Percentiles rank a stretch among this genome's conserved stretches.
These are phyloP conservation scores for Dynastes hyllus DNA, from an alignment of 2,888 invertebrate species.

Conservation along the genomic window DNA sequence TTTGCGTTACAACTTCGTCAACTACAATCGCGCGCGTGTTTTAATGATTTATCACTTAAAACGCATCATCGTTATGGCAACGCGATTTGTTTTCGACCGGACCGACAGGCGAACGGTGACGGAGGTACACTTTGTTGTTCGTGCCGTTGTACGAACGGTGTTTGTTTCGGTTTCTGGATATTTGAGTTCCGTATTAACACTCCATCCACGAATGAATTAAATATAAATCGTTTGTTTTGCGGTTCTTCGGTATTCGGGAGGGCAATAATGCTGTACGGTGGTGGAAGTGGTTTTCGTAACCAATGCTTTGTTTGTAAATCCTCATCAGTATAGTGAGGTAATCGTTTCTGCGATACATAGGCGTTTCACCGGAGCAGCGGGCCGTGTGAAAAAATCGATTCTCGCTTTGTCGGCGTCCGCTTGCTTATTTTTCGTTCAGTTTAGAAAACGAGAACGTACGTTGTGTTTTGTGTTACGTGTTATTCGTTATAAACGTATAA, in stretches of 20 bases:
- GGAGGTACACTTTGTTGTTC: background rate
- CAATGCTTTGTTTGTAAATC: too few relatives aligned
- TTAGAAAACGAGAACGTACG: too few relatives aligned
- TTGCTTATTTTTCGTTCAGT: too few relatives aligned
- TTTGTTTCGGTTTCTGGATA: background rate
- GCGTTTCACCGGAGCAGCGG: too few relatives aligned
- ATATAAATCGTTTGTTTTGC: slow-evolving; percentile 1
- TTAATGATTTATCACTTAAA: slow-evolving; percentile 53
- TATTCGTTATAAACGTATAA: too few relatives aligned
- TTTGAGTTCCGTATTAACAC: background rate
- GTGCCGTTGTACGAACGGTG: background rate
- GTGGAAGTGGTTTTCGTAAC: too few relatives aligned
- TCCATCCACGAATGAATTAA: background rate
- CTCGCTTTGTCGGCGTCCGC: too few relatives aligned
- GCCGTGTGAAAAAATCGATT: too few relatives aligned
- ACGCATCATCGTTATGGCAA: slow-evolving; percentile 47
- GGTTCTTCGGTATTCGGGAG: background rate
- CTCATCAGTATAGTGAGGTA: too few relatives aligned
- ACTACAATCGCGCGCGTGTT: slow-evolving; percentile 55
- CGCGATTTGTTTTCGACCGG: slow-evolving; percentile 39
- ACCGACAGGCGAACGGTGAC: background rate
- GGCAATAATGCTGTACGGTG: too few relatives aligned
- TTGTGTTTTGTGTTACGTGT: too few relatives aligned
- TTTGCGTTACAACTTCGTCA: slow-evolving; percentile 64
- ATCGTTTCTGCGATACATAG: too few relatives aligned